These are phyloP conservation scores for Harpalus rufipes DNA, from an alignment of 2,888 invertebrate genomes.

Conservation along the genomic window DNA sequence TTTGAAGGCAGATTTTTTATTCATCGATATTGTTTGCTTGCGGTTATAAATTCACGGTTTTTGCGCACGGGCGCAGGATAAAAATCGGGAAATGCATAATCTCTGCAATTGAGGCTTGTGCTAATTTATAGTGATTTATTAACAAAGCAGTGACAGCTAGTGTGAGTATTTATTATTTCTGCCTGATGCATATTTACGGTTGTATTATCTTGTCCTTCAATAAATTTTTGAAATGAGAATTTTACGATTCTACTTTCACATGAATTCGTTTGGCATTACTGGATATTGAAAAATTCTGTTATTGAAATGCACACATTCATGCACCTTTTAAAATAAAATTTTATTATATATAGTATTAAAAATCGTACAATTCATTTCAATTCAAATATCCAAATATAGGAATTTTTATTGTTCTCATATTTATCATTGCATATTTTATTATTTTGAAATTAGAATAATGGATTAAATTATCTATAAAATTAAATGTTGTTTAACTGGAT, in stretches of 20 bases:
- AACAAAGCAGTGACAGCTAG: slow-evolving; percentile 46
- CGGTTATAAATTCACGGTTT: slow-evolving; percentile 57
- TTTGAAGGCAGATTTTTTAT: slow-evolving; percentile 58
- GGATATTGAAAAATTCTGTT: neutral
- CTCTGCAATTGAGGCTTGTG: slow-evolving; percentile 52
- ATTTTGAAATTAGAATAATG: too few species aligned
- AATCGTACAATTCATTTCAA: too few species aligned
- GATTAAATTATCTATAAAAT: too few species aligned
- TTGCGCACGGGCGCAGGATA: slow-evolving; percentile 40
- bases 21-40: slow-evolving; percentile 63
- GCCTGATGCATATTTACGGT: slow-evolving; percentile 50
- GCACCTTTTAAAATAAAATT: neutral
- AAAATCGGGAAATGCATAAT: slow-evolving; percentile 55
- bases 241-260: neutral
- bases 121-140: slow-evolving; percentile 59
- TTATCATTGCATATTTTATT: too few species aligned
- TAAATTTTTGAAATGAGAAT: slow-evolving; percentile 32
- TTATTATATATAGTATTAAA: neutral
- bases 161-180: slow-evolving; percentile 57
- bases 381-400: too few species aligned
- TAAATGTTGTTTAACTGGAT: too few species aligned
- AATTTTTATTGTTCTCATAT: too few species aligned
- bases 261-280: neutral
- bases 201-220: slow-evolving; percentile 59
- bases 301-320: neutral